Base-by-base conservation (phyloP, 2,113 vertebrate species). In the Zingel zingel region DNA sequence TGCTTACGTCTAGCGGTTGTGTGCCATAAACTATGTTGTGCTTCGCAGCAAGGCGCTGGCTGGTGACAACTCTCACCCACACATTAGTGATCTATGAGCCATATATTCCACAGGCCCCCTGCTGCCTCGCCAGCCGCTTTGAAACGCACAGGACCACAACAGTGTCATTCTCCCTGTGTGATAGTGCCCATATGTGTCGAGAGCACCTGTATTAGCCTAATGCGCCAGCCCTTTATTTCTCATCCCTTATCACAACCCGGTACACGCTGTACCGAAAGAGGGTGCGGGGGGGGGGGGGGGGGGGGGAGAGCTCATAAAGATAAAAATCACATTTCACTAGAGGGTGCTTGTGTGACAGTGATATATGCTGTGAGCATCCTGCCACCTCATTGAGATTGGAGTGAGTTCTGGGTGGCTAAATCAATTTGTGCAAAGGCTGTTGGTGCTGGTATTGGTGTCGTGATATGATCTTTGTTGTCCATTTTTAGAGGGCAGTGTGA, bases 281-380 rank as follows among this genome's bases (percentile, higher is more conserved):
- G 14, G 33, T 6, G 8, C 36, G 36, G 16, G 13, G n/a, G 16
- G 16, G 15, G 18, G 27, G 14, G 33, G 12, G 13, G 7, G 72
- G 56, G 27, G 14, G 33, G 12, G 13, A 5, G 72, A 54, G 85
- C 93, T 90, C 91, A 91, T 94, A 88, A 94, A 92, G 94, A 95
- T 95, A 93, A 91, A 90, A 89, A 95, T 95, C 89, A 88, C 88
- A 92, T 94, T 95, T 92, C 91, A 93, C 89, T 87, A 84, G 90
- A 91, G 90, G 94, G 91, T 91, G 92, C 88, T 66, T 72, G 86
- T 79, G 91, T 91, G 94, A 94, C 92, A 94, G 90, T 94, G 93
- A 94, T 94, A 74, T 91, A 94, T 93, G 94, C 86, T 50, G 89
- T 19, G 74, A 87, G 89, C 90, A 62, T 86, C 72, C 90, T 83